Conservation (phyloP, 1,140 invertebrate species). For the Littorina saxatilis region DNA sequence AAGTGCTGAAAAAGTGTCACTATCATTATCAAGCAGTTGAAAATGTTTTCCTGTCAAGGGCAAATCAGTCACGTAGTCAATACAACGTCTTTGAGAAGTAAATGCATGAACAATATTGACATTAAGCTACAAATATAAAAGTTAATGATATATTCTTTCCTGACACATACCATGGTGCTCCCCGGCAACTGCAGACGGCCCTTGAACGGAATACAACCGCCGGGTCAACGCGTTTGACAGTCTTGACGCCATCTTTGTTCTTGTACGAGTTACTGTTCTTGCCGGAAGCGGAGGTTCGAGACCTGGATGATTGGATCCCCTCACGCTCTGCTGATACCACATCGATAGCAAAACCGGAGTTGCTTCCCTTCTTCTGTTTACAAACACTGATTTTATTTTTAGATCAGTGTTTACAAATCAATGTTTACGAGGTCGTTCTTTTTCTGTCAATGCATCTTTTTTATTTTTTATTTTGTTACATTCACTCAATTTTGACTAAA, state of each 20-base stretch:
- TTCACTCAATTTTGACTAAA: too few species aligned
- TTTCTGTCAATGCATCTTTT: too few species aligned
- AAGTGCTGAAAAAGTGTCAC: too few species aligned
- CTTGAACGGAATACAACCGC: slow-evolving; percentile 12
- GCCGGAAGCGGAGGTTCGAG: background rate
- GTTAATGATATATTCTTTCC: background rate
- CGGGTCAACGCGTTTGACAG: background rate
- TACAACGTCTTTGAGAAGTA: background rate
- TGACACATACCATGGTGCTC: background rate
- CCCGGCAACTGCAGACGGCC: slow-evolving; percentile 7
- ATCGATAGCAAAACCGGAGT: too few species aligned
- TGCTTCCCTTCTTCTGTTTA: too few species aligned
- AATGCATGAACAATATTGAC: background rate
- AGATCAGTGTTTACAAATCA: background rate
- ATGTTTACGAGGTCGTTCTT: background rate
- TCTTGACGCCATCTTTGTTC: slow-evolving; percentile 7
- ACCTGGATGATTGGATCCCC: too few species aligned
- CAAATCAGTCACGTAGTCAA: background rate
- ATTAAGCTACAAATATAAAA: background rate
- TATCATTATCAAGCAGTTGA: too few species aligned
- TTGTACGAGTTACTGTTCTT: too few species aligned
- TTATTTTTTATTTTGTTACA: too few species aligned
- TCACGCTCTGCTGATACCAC: background rate
- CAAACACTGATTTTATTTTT: too few species aligned
- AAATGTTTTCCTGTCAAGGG: too few species aligned